Base-by-base conservation (phyloP, 1,140 invertebrate genomes). In the Apocrypta bakeri region DNA sequence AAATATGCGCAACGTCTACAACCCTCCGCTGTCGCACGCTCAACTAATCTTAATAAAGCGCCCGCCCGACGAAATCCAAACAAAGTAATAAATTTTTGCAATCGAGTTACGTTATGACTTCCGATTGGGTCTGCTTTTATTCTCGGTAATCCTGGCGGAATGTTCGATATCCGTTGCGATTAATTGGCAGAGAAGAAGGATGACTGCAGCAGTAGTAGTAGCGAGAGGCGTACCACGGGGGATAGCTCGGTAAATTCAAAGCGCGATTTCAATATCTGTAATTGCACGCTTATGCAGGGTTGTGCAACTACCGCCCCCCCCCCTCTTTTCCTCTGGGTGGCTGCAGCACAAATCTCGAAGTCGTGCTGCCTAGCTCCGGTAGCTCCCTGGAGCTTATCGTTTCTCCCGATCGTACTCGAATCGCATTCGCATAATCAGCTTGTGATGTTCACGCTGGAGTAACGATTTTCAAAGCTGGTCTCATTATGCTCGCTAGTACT, bases 221-320 rank as follows among this genome's bases (percentile, higher is more conserved):
- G 17, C 42, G 42, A 24, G 25, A 68, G 64, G 64, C 64, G 29
- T 68, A 64, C 31, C n/a, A 31, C 56, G 6, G 25, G 56, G 68
- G 68, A 71, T 37, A 31, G 29, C 69, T 71, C 31, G 69, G 66
- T 87, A 85, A 87, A 87, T 87, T 87, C 83, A 82, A 78, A 66
- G 85, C 84, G 73, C 82, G 82, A 87, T 87, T 87, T 86, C 87
- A 87, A 87, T 87, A 87, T 87, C 87, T 87, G 83, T 87, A 87
- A 87, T 87, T 86, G 84, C 79, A 83, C 83, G 84, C 85, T 85
- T 85, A 87, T 86, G 48, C 48, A 56, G 14, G 17, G 48, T 21
- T n/a, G 48, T 21, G 48, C 48, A 21, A 6, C 21, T 56, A 37
- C 33, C 9, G 3, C 9, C 33, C 42, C 14, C 42, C 42, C 21